A percentile compares a stretch with the other conserved stretches of the same genome.
Conservation (phyloP, 2,888 invertebrate genomes). For the Ischnura elegans region DNA sequence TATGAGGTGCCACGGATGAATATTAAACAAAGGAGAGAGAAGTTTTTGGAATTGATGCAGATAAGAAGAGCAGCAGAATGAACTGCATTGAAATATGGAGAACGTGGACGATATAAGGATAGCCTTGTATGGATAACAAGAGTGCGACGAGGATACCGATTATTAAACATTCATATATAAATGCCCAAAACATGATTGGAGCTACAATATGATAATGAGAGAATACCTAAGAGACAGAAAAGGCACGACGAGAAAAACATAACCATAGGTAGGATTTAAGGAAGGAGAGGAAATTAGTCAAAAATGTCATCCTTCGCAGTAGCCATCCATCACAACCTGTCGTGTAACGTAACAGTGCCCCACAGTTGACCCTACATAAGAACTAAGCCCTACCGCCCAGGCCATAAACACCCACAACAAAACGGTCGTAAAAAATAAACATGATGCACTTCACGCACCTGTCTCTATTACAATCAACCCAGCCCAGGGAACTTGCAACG, state of each 20-base stretch:
- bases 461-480: background rate
- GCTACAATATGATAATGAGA: no score
- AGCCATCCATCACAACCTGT: background rate
- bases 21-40: no score
- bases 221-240: no score
- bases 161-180: no score
- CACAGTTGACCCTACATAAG: background rate
- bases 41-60: no score
- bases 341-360: background rate
- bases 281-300: constrained; percentile 29
- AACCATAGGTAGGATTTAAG: background rate
- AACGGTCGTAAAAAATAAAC: background rate
- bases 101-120: background rate
- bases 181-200: no score
- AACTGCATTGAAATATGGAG: no score
- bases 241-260: background rate
- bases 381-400: background rate
- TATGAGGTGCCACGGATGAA: no score
- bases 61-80: no score
- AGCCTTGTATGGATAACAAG: background rate
- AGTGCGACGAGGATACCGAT: no score
- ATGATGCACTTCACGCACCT: background rate
- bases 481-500: background rate
- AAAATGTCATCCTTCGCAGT: background rate
- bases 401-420: background rate